Evolutionary conservation across 1,140 invertebrate genomes (phyloP).

Genomic region (Diabrotica undecimpunctata): DNA sequence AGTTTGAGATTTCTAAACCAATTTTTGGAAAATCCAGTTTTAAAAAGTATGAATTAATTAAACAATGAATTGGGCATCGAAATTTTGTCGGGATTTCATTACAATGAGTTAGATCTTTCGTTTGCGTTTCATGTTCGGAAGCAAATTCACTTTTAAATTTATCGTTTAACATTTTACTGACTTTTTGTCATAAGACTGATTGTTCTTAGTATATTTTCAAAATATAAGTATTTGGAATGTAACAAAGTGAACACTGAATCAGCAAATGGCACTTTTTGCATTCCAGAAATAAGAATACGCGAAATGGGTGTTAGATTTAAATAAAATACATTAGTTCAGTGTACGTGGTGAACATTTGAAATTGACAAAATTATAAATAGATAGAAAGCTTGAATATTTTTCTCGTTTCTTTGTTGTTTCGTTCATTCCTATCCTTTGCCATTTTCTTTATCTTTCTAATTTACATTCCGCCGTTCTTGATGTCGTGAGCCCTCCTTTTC

Average conservation of each 20-base stretch:
- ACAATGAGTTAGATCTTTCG: background rate
- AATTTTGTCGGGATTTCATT: constrained; percentile 11
- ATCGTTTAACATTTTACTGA: constrained; percentile 7
- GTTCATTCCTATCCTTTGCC: too few relatives aligned
- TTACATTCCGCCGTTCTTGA: too few relatives aligned
- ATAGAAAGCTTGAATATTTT: background rate
- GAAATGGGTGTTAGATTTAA: constrained; percentile 7
- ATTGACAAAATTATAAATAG: background rate
- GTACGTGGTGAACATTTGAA: background rate
- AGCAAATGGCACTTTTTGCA: too few relatives aligned
- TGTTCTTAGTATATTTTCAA: constrained; percentile 16
- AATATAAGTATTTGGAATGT: constrained; percentile 7
- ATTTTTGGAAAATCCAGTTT: background rate
- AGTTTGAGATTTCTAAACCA: background rate
- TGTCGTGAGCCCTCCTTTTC: too few relatives aligned
- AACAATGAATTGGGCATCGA: constrained; percentile 25
- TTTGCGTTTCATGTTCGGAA: constrained; percentile 4
- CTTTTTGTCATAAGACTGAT: constrained; percentile 33
- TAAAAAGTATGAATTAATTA: background rate
- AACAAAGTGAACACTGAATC: too few relatives aligned
- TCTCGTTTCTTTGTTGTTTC: background rate
- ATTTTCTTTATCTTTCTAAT: too few relatives aligned
- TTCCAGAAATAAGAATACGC: background rate
- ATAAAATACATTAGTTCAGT: constrained; percentile 7
- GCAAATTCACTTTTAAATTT: background rate